Conservation (phyloP, 2,113 vertebrate species). For the Capricornis sumatraensis region DNA sequence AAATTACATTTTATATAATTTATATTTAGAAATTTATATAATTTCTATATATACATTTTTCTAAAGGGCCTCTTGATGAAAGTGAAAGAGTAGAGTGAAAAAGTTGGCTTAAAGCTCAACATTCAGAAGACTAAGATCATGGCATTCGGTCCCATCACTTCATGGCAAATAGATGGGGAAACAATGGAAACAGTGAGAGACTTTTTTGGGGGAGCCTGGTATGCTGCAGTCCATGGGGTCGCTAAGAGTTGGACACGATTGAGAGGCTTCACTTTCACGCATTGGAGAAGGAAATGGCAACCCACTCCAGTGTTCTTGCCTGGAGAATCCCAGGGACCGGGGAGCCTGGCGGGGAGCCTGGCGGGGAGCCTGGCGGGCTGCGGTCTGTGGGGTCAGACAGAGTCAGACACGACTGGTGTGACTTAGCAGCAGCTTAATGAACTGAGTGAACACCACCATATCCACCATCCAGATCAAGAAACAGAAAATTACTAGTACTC, state of each 20-base stretch:
- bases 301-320: background rate
- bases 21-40: background rate
- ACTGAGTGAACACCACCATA: background rate
- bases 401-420: background rate
- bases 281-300: too few relatives aligned
- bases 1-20: background rate
- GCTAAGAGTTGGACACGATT: background rate
- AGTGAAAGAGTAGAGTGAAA: background rate
- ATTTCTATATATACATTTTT: background rate
- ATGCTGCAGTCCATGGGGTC: background rate
- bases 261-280: background rate
- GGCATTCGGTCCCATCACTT: background rate
- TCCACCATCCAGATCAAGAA: background rate
- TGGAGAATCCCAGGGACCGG: background rate
- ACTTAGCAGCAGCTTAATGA: background rate
- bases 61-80: background rate
- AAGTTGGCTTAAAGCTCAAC: background rate
- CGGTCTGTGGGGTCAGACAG: fast-evolving
- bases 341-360: background rate
- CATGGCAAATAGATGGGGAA: background rate
- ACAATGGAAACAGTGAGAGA: background rate
- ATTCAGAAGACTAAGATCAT: background rate
- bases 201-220: background rate
- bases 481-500: background rate
- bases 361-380: background rate